Base-by-base conservation (phyloP, 2,888 invertebrate species). In the Orthosia gothica region DNA sequence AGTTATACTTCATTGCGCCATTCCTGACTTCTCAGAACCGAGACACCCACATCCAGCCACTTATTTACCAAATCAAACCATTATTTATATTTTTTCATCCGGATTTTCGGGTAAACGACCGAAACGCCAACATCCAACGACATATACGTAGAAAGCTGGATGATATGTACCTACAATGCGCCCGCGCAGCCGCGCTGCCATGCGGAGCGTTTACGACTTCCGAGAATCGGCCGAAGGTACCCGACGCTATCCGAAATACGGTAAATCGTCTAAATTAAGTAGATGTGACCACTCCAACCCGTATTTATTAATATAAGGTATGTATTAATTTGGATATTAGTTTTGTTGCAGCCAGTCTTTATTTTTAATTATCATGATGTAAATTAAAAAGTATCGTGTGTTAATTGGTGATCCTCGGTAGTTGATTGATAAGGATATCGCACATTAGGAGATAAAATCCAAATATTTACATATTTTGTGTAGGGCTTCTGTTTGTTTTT, bases 181-280 rank as follows among this genome's bases (percentile, higher is more conserved):
- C 91, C 85, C 81, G 91, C 89, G 88, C 86, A 79, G 85, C 85
- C 81, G 91, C 89, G 88, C 86, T 79, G 85, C 85, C 85, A 74
- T 84, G 82, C 79, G 82, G 85, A 80, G 86, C 88, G 89, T 93
- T 94, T 94, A 94, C 92, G 94, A 93, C 87, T 95, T 94, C 95
- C 90, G 82, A 93, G 95, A 95, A 95, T 79, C 80, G 69, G 20
- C 73, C 88, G 81, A 88, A 84, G 88, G 88, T 90, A 90, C 85
- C 87, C 88, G 91, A 90, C 91, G 91, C 80, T 80, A 86, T 89
- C 86, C 91, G 89, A 90, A 91, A 92, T 94, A 94, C 94, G 92
- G 94, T 93, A 94, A 92, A 93, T 91, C 89, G 89, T 91, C 92
- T 93, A 93, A 94, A 94, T 94, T 93, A 93, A 94, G 93, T 91